These are phyloP conservation scores for Ernsta delagoae DNA, from an alignment of 2,888 invertebrate genomes.

Conservation along the genomic window DNA sequence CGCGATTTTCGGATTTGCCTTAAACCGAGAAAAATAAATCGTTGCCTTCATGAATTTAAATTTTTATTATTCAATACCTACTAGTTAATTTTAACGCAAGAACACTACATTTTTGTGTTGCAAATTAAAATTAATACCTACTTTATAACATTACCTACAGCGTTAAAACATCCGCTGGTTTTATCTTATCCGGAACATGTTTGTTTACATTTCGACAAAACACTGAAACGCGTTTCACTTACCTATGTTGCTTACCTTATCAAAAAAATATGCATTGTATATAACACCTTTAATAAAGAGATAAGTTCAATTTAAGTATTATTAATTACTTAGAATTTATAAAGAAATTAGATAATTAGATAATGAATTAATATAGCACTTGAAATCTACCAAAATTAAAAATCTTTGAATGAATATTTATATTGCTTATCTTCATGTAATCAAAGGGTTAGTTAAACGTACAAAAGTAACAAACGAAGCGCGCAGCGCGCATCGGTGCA, in stretches of 20 bases:
- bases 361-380: constrained; percentile 21
- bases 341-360: not conserved
- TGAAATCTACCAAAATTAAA: constrained; percentile 3
- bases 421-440: constrained; percentile 56
- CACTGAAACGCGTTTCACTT: constrained; percentile 78
- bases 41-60: not conserved
- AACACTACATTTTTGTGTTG: too few relatives aligned
- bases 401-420: constrained; percentile 31
- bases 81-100: too few relatives aligned
- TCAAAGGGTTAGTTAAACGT: constrained; percentile 66
- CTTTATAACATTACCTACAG: too few relatives aligned
- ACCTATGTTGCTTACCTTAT: constrained; percentile 71
- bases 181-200: constrained; percentile 83
- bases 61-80: not conserved
- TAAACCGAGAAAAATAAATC: not conserved
- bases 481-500: constrained; percentile 79
- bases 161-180: constrained; percentile 60
- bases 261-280: constrained; percentile 59
- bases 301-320: too few relatives aligned
- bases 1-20: too few relatives aligned
- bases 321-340: not conserved
- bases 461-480: constrained; percentile 65
- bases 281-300: too few relatives aligned
- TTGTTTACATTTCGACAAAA: constrained; percentile 83
- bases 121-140: constrained; percentile 10